Evolutionary conservation across 2,797 vertebrate species (phyloP).

Genomic region (Psittacula derbiana): DNA sequence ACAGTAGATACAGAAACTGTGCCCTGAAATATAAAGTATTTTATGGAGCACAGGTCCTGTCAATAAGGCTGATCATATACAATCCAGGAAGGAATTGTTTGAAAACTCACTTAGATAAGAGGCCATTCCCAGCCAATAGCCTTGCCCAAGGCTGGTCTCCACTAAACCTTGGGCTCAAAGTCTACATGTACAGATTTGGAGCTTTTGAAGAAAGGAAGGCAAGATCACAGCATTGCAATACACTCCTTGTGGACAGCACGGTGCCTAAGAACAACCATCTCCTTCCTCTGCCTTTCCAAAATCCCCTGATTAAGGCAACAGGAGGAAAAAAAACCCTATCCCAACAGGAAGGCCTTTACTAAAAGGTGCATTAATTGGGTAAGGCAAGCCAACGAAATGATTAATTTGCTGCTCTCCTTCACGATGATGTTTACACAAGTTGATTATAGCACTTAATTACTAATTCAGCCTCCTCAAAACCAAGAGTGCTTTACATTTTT

Average conservation of each 20-base stretch:
- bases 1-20: background rate
- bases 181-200: background rate
- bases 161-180: background rate
- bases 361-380: conserved; percentile 68
- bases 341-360: conserved; percentile 58
- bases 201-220: background rate
- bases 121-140: background rate
- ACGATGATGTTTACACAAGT: conserved; percentile 76
- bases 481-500: conserved; percentile 74
- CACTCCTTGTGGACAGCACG: background rate
- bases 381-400: conserved; percentile 63
- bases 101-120: background rate
- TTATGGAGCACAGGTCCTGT: background rate
- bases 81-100: background rate
- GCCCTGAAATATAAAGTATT: background rate
- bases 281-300: background rate
- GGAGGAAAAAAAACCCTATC: background rate
- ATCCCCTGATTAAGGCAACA: background rate
- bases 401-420: conserved; percentile 72
- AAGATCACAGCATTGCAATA: background rate
- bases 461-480: conserved; percentile 75
- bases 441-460: conserved; percentile 81
- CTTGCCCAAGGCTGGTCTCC: background rate
- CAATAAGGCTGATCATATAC: background rate
- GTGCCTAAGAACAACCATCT: background rate